phyloP scores from a whole-genome alignment of 2,113 vertebrate genomes.

The Uria lomvia region DNA sequence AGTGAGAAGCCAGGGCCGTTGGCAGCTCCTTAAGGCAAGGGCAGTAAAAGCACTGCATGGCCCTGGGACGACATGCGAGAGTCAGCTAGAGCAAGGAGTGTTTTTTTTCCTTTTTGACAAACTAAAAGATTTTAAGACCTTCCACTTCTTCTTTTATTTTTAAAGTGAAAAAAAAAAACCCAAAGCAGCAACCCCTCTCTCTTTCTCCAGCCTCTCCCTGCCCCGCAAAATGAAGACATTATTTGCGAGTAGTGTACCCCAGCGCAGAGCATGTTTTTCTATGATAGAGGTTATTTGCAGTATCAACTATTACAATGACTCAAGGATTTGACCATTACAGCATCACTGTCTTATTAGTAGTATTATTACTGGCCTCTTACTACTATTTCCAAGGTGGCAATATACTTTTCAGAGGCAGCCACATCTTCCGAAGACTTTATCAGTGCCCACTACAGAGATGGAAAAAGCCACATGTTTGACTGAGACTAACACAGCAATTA shows the following conservation, averaged over 20 bases:
- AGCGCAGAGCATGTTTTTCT: neutral
- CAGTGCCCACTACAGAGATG: neutral
- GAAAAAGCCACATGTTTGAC: neutral
- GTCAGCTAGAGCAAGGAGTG: neutral
- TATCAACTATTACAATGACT: neutral
- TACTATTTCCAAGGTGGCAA: neutral
- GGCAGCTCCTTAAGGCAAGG: neutral
- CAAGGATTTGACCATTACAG: neutral
- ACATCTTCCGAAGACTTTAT: neutral
- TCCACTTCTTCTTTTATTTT: neutral
- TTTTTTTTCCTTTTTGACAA: neutral
- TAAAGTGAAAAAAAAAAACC: neutral
- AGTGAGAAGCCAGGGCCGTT: neutral
- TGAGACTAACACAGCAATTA: neutral
- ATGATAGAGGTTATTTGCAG: neutral
- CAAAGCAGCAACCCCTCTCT: neutral
- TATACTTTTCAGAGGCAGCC: neutral
- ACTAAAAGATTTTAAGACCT: neutral
- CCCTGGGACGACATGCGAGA: neutral
- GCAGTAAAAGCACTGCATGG: neutral
- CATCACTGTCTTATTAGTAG: neutral
- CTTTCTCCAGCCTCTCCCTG: neutral
- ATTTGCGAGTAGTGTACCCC: neutral
- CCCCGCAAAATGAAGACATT: fast-evolving
- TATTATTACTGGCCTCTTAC: neutral